Evolutionary conservation across 2,113 vertebrate species (phyloP), one percentile per base, ranked within the genome.

Genomic region (Seriola rivoliana): DNA sequence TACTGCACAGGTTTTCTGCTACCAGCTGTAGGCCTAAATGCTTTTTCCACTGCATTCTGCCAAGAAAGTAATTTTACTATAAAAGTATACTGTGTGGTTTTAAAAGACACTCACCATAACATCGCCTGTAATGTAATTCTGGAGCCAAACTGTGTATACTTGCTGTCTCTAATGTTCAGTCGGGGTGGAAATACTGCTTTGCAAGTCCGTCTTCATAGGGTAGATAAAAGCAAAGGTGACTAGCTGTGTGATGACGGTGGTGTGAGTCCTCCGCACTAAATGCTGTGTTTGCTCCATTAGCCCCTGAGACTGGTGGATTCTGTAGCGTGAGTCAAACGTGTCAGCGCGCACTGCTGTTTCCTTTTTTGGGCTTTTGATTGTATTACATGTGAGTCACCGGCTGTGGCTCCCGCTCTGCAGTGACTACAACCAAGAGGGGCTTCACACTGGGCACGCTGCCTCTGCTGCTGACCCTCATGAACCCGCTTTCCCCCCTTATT

Each of bases 351-450:
- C 80, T 58, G 78, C 48, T 38, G 50, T 88, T 91, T 88, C 93
- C 94, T 94, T 94, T 91, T 94, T 94, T 91, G 92, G 94, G 81
- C 88, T 92, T 94, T 87, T 89, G 63, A 80, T 87, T 85, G 89
- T 70, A 91, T 93, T 80, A 71, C 73, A 69, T 76, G 78, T 82
- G 90, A 93, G 86, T 94, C 93, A 94, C 40, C 65, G 42, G 67
- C 88, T 86, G 79, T 86, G 85, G 82, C 75, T 85, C 60, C 75
- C 42, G 62, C 57, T 23, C 69, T 82, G 72, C 50, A 21, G 72
- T 75, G 85, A 88, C 84, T 86, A 78, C 80, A 64, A 60, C 60
- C 23, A 11, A 75, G 59, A 73, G 80, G 76, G 84, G 77, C 85
- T 82, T 76, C 78, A 78, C 65, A 54, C 9, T 14, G n/a, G 57